These are phyloP conservation scores for Taxidea taxus DNA, from an alignment of 2,113 vertebrate genomes.

Conservation along the genomic window DNA sequence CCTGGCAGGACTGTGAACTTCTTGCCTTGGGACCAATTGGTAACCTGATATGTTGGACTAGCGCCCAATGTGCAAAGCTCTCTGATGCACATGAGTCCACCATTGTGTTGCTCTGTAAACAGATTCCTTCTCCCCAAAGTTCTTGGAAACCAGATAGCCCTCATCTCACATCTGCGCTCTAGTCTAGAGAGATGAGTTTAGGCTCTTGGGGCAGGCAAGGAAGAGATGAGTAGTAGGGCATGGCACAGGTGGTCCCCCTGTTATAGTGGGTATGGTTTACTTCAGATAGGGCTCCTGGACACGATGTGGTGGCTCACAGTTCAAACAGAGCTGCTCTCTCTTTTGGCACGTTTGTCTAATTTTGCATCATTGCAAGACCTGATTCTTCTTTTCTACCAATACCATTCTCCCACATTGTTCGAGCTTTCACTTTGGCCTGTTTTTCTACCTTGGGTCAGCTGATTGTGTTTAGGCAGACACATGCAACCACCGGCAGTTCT, in stretches of 20 bases:
- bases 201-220: not conserved
- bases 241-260: not conserved
- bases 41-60: slow-evolving; percentile 35
- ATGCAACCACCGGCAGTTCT: not conserved
- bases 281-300: not conserved
- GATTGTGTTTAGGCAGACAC: not conserved
- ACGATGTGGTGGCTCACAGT: not conserved
- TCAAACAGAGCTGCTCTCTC: not conserved
- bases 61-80: not conserved
- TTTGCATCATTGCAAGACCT: not conserved
- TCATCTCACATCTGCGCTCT: slow-evolving; percentile 11
- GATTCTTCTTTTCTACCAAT: not conserved
- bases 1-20: not conserved
- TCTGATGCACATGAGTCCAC: not conserved
- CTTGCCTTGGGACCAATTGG: slow-evolving; percentile 5
- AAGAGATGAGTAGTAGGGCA: not conserved
- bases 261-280: not conserved
- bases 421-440: not conserved
- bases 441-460: not conserved
- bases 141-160: slow-evolving; percentile 37
- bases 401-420: not conserved
- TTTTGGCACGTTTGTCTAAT: not conserved
- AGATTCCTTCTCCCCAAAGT: slow-evolving; percentile 17
- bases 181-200: slow-evolving; percentile 11
- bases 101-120: slow-evolving; percentile 22